Conservation (phyloP, 2,888 invertebrate genomes). For the Cephus pygmeus region DNA sequence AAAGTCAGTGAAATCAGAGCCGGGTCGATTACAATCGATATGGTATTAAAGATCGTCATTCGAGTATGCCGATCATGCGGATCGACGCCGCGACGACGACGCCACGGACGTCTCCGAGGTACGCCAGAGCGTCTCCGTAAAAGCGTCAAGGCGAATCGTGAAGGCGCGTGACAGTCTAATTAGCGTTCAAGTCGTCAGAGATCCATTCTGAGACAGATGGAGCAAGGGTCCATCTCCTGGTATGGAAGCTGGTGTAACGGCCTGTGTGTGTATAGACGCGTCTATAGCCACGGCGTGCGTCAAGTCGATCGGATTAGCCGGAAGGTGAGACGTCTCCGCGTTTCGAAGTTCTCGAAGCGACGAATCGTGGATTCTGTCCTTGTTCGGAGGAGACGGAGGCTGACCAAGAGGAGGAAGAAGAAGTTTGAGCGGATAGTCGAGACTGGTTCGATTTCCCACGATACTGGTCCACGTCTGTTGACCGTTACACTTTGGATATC, state of each 20-base stretch:
- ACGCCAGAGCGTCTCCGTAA: neutral
- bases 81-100: neutral
- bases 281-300: neutral
- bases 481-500: neutral
- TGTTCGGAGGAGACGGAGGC: neutral
- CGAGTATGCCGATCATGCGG: neutral
- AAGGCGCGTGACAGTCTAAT: slow-evolving; percentile 16
- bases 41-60: neutral
- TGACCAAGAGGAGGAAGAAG: neutral
- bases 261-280: neutral
- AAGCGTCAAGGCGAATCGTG: neutral
- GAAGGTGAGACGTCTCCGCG: neutral
- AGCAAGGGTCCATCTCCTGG: neutral
- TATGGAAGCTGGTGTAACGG: neutral
- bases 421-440: neutral
- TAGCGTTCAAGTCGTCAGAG: slow-evolving; percentile 19
- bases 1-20: neutral
- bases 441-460: neutral
- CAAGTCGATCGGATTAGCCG: neutral
- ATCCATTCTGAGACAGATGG: neutral
- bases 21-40: neutral
- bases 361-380: neutral
- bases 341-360: neutral
- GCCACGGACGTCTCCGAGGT: neutral
- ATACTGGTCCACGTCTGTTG: neutral